Conservation (phyloP, 2,113 vertebrate genomes). For the Psilopsiagon aymara region DNA sequence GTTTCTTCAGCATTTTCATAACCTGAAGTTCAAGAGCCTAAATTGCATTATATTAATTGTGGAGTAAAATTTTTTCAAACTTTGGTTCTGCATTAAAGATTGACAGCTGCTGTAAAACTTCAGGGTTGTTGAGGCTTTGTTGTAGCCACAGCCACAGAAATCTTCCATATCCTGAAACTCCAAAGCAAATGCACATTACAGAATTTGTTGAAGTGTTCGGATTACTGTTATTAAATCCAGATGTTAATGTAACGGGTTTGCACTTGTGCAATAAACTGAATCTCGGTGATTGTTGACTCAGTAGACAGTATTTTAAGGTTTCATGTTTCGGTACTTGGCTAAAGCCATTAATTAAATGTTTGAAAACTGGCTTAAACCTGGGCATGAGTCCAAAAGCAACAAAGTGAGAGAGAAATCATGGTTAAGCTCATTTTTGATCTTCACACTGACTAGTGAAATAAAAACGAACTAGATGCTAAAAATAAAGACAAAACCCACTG, state of each 20-base stretch:
- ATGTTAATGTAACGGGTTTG: conserved; percentile 38
- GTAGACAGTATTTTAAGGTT: conserved; percentile 28
- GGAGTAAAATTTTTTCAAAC: neutral
- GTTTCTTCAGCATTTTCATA: neutral
- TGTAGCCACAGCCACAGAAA: conserved; percentile 6
- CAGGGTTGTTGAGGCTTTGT: neutral
- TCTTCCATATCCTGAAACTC: conserved; percentile 38
- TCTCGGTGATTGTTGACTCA: conserved; percentile 18
- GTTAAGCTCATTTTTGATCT: neutral
- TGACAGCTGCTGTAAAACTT: neutral
- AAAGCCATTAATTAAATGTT: conserved; percentile 33
- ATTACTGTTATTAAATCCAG: conserved; percentile 54
- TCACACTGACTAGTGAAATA: neutral
- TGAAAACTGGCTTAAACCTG: conserved; percentile 44
- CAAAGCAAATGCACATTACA: conserved; percentile 23
- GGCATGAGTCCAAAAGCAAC: conserved; percentile 2
- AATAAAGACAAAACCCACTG: neutral
- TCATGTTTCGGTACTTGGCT: conserved; percentile 29
- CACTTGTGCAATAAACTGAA: conserved; percentile 24
- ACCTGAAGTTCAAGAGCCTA: neutral
- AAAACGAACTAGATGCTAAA: neutral
- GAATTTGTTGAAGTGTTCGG: conserved; percentile 40
- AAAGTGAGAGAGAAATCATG: neutral
- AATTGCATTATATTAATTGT: neutral
- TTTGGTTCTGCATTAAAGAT: neutral